Evolutionary conservation across 2,113 vertebrate species (phyloP).

Genomic region (Gnathonemus longibarbis): DNA sequence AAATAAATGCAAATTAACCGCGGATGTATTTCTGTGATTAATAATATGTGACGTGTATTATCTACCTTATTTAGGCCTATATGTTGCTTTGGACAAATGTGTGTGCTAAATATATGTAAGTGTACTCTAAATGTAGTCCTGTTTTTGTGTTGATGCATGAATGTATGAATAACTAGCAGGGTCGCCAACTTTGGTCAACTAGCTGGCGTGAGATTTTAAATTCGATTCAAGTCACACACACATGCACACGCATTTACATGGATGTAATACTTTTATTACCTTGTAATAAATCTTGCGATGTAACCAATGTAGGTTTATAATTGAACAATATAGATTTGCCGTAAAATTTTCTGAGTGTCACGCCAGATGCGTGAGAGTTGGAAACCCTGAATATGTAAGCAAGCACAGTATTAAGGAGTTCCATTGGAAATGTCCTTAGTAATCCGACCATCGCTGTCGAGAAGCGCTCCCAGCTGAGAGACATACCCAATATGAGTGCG

Average conservation of each 20-base stretch:
- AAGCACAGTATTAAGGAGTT: not conserved
- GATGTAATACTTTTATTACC: not conserved
- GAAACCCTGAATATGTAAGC: not conserved
- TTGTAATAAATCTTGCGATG: not conserved
- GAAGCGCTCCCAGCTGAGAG: not conserved
- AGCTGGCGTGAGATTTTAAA: not conserved
- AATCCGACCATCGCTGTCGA: not conserved
- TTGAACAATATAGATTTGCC: not conserved
- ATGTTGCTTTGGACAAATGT: not conserved
- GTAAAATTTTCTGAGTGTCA: not conserved
- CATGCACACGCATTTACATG: not conserved
- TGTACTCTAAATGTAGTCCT: not conserved
- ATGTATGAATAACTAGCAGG: not conserved
- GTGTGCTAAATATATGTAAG: not conserved
- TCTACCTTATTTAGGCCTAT: not conserved
- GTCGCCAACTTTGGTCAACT: not conserved
- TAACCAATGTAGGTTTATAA: not conserved
- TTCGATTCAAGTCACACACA: not conserved
- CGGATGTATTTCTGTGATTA: not conserved
- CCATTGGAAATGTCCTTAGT: not conserved
- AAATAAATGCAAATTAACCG: not conserved
- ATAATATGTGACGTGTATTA: not conserved
- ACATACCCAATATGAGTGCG: not conserved
- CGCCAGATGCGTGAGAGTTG: not conserved
- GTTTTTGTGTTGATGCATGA: not conserved